These are phyloP conservation scores for Drosophila demipolita DNA, from an alignment of 2,888 invertebrate species.

Conservation along the genomic window DNA sequence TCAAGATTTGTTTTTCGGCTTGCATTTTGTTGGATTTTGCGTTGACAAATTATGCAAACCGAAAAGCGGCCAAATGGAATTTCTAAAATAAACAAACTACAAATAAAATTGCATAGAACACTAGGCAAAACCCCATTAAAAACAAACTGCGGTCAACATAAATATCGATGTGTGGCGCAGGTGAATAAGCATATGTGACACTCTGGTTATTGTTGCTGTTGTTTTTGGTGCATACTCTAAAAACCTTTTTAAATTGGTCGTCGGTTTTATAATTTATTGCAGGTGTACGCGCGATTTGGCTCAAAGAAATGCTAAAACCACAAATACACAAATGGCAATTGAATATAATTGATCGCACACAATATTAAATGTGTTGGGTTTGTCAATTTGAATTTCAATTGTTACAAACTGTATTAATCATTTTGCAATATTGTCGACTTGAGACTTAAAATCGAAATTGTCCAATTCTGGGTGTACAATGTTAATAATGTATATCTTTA, in stretches of 20 bases:
- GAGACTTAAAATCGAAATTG: not conserved
- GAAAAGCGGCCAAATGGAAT: constrained; percentile 32
- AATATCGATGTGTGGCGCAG: constrained; percentile 57
- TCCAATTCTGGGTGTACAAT: not conserved
- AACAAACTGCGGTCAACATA: constrained; percentile 77
- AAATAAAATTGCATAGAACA: constrained; percentile 31
- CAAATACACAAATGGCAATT: constrained; percentile 52
- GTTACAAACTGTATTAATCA: not conserved
- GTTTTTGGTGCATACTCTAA: constrained; percentile 29
- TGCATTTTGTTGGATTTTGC: constrained; percentile 30
- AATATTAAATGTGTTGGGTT: constrained; percentile 36
- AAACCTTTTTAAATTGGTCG: constrained; percentile 62
- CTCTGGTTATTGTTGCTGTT: constrained; percentile 12
- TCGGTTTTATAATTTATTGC: constrained; percentile 70
- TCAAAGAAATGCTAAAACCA: constrained; percentile 58
- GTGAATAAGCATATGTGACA: constrained; percentile 46
- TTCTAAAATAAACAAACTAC: constrained; percentile 34
- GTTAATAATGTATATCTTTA: not conserved
- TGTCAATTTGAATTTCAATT: constrained; percentile 26
- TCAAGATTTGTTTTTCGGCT: constrained; percentile 56
- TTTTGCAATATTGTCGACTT: not conserved
- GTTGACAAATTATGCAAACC: constrained; percentile 66
- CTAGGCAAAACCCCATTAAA: constrained; percentile 68
- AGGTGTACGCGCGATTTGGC: constrained; percentile 39
- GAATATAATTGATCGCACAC: constrained; percentile 46